These are phyloP conservation scores for Rhinoderma darwinii DNA, from an alignment of 2,113 vertebrate genomes.

Conservation along the genomic window DNA sequence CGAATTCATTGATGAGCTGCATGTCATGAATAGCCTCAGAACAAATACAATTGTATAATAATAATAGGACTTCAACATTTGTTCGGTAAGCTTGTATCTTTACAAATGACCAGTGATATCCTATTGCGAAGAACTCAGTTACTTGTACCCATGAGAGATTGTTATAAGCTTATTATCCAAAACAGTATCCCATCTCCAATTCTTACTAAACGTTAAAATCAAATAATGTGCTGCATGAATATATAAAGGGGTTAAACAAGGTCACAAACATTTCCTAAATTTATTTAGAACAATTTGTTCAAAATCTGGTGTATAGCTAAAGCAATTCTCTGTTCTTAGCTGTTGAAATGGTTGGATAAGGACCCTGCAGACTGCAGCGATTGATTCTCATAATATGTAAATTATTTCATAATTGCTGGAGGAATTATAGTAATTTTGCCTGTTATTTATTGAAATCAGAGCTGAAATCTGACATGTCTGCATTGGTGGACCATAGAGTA, in stretches of 20 bases:
- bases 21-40: background rate
- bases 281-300: background rate
- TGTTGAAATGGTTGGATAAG: background rate
- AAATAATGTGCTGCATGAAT: background rate
- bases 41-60: no score
- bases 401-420: conserved; percentile 45
- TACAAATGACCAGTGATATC: background rate
- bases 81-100: background rate
- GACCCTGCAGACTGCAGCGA: conserved; percentile 24
- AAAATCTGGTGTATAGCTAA: background rate
- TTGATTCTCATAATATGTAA: conserved; percentile 39
- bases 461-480: conserved; percentile 26
- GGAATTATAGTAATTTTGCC: conserved; percentile 39
- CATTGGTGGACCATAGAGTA: background rate
- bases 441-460: conserved; percentile 30
- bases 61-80: background rate
- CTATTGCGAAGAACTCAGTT: background rate
- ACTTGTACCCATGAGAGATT: background rate
- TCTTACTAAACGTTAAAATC: background rate
- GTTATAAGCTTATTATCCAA: background rate
- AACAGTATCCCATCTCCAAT: background rate
- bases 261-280: conserved; percentile 3
- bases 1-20: background rate
- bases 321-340: conserved; percentile 25
- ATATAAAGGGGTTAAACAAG: conserved; percentile 26